Percentiles rank a stretch among this genome's conserved stretches.
phyloP scores from a whole-genome alignment of 2,888 invertebrate species.

The Synergus itoensis region DNA sequence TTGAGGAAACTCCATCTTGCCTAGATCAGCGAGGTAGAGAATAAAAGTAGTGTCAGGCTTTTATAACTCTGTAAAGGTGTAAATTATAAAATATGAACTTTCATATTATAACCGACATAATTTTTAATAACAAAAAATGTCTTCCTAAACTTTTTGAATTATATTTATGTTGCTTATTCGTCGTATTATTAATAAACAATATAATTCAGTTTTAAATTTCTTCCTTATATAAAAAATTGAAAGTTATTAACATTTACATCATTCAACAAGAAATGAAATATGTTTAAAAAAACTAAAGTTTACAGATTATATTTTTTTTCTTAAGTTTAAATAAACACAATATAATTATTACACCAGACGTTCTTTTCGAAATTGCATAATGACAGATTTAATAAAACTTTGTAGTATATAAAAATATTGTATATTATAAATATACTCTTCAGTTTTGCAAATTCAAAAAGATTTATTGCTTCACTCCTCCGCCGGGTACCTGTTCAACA shows the following conservation, averaged over 20 bases:
- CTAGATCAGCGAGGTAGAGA: neutral
- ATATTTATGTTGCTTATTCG: neutral
- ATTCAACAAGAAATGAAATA: neutral
- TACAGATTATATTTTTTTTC: neutral
- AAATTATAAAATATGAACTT: neutral
- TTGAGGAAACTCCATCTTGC: neutral
- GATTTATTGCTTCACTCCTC: conserved; percentile 17
- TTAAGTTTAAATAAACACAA: neutral
- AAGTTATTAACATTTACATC: neutral
- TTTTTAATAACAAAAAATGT: neutral
- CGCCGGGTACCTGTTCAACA: conserved; percentile 13
- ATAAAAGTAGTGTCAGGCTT: neutral
- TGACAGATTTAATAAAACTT: neutral
- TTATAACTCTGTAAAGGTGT: neutral
- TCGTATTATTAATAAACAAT: neutral
- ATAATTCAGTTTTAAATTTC: neutral
- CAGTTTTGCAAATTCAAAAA: conserved; percentile 9
- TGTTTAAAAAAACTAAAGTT: neutral
- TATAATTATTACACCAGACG: neutral
- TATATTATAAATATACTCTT: neutral
- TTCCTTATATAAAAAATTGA: neutral
- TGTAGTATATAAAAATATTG: neutral
- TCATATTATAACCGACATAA: neutral
- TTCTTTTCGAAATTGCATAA: neutral
- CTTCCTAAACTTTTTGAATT: neutral